Conservation (phyloP, 2,888 invertebrate genomes). For the Pachydiplax longipennis region DNA sequence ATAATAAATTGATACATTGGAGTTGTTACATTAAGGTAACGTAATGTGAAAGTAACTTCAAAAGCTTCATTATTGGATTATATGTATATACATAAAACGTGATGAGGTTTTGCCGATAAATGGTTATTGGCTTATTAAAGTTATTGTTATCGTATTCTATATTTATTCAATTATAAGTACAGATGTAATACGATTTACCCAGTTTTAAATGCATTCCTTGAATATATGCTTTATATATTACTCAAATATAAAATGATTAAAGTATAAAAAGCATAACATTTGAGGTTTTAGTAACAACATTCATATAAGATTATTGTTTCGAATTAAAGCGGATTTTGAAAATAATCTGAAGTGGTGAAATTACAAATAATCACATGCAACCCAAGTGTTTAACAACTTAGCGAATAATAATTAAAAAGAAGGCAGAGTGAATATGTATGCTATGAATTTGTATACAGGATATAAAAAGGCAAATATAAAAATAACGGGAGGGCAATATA, state of each 20-base stretch:
- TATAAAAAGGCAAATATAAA: constrained; percentile 1
- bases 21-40: too few species aligned
- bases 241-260: background rate
- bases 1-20: too few species aligned
- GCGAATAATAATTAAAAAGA: constrained; percentile 12
- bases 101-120: background rate
- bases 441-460: constrained; percentile 9
- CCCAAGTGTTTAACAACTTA: constrained; percentile 23
- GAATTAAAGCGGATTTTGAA: constrained; percentile 10
- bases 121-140: background rate
- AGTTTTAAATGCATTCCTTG: background rate
- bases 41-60: too few species aligned
- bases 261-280: background rate
- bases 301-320: background rate
- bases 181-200: background rate
- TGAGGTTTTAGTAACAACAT: background rate
- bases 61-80: background rate
- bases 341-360: background rate
- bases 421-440: background rate
- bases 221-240: background rate
- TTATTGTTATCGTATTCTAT: background rate
- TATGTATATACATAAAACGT: background rate
- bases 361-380: constrained; percentile 22
- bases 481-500: constrained; percentile 18
- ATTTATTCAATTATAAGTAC: background rate